Evolutionary conservation across 2,888 invertebrate species (phyloP).

Genomic region (Rapana venosa): DNA sequence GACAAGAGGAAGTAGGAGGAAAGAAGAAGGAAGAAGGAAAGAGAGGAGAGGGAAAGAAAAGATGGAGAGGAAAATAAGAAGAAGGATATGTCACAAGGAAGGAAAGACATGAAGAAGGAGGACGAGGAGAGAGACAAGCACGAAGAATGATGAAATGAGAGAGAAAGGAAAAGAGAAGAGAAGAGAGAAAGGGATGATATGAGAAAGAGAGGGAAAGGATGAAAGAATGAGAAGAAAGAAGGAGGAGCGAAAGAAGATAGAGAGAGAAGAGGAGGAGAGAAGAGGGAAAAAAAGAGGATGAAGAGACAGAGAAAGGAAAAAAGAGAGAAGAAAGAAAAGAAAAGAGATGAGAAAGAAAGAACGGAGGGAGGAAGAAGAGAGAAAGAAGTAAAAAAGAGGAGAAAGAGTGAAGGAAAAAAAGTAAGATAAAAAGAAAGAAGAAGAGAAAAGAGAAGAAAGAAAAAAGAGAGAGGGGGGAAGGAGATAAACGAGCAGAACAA

Average conservation of each 20-base stretch:
- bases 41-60: no score
- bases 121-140: no score
- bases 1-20: not conserved
- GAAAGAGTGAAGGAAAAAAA: not conserved
- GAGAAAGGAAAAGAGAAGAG: no score
- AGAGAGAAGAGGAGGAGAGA: slow-evolving; percentile 27
- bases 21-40: not conserved
- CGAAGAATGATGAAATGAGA: no score
- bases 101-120: no score
- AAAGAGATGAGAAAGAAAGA: no score
- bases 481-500: not conserved
- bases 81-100: no score
- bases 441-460: not conserved
- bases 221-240: not conserved
- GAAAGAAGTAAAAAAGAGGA: no score
- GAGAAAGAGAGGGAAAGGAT: not conserved
- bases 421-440: no score
- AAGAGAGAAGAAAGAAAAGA: not conserved
- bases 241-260: not conserved
- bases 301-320: not conserved
- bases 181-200: no score
- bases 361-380: no score
- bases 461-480: not conserved
- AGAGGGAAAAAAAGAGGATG: slow-evolving; percentile 21
- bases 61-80: no score